A percentile compares a stretch with the other conserved stretches of the same genome.
These are phyloP conservation scores for Salvelinus sp. DNA, from an alignment of 2,113 vertebrate species.

Conservation along the genomic window DNA sequence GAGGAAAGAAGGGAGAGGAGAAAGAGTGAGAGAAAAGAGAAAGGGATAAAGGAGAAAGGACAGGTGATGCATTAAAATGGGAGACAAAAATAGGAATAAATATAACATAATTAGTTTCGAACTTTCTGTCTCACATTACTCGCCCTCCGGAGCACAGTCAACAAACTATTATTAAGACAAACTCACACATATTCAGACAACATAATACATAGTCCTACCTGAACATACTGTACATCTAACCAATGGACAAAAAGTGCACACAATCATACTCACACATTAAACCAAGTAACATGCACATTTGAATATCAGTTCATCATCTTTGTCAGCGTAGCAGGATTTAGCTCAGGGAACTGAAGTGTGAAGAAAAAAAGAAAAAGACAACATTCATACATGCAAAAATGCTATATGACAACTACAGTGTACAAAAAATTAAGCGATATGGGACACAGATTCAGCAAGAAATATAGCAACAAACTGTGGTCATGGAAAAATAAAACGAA, in stretches of 20 bases:
- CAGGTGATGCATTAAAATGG: not conserved
- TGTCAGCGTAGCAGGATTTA: constrained; percentile 27
- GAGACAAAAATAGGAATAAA: constrained; percentile 8
- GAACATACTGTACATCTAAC: too few relatives aligned
- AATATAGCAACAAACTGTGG: not conserved
- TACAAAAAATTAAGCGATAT: too few relatives aligned
- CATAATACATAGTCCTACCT: not conserved
- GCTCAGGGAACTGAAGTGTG: constrained; percentile 67
- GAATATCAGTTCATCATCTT: constrained; percentile 55
- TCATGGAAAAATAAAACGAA: constrained; percentile 25
- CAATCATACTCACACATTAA: constrained; percentile 51
- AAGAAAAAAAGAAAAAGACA: constrained; percentile 53
- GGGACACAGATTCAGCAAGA: not conserved
- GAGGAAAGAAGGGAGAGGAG: too few relatives aligned
- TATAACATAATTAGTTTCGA: not conserved
- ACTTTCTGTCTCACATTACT: too few relatives aligned
- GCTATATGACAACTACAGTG: not conserved
- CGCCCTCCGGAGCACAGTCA: too few relatives aligned
- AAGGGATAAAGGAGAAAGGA: constrained; percentile 10
- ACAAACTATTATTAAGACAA: too few relatives aligned
- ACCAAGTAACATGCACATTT: constrained; percentile 33
- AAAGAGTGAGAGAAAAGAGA: not conserved
- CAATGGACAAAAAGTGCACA: not conserved
- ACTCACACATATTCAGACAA: too few relatives aligned
- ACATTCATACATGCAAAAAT: constrained; percentile 34